Base-by-base conservation (phyloP, 2,113 vertebrate genomes). In the Dasyprocta punctata region DNA sequence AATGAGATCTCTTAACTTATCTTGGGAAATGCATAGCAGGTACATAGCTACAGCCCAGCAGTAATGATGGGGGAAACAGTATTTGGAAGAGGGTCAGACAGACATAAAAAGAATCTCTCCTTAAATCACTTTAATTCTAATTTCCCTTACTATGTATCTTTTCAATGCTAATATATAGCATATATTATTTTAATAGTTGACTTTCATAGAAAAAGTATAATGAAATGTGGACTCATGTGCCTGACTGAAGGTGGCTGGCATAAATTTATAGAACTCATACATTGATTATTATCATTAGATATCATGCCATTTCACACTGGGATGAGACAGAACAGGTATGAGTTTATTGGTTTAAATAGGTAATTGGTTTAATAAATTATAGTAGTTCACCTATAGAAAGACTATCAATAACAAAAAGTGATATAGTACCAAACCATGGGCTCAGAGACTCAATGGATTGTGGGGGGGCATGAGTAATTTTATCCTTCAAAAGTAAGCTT, bases 311-410 rank as follows among this genome's bases (percentile, higher is more conserved):
- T 84, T 93, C 38, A 92, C 83, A 96, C 60, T 63, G 49, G n/a
- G 12, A 83, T 77, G 9, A 94, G 49, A 92, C 3, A 88, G 47
- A 97, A 92, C 11, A 95, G 22, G 58, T 82, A 87, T 81, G n/a
- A n/a, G n/a, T n/a, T n/a, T n/a, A n/a, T n/a, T n/a, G n/a, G n/a
- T n/a, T n/a, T n/a, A n/a, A n/a, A n/a, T n/a, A n/a, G n/a, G 4
- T 92, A 44, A 95, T 30, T 80, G 33, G 38, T 3, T 91, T 96
- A 97, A 71, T 69, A 41, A 86, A 60, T 93, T 84, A 84, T 5
- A 95, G 44, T 87, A 95, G 85, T 89, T 97, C 41, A 81, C 75
- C 67, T 84, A 87, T 0, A 92, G 30, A 95, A 95, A 95, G 13
- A 81, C 14, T 56, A 82, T 77, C 38, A 96, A 93, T 10, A 94